Evolutionary conservation across 2,113 vertebrate genomes (phyloP), one percentile per base, ranked within the genome.

Genomic region (Typhlomys cinereus): DNA sequence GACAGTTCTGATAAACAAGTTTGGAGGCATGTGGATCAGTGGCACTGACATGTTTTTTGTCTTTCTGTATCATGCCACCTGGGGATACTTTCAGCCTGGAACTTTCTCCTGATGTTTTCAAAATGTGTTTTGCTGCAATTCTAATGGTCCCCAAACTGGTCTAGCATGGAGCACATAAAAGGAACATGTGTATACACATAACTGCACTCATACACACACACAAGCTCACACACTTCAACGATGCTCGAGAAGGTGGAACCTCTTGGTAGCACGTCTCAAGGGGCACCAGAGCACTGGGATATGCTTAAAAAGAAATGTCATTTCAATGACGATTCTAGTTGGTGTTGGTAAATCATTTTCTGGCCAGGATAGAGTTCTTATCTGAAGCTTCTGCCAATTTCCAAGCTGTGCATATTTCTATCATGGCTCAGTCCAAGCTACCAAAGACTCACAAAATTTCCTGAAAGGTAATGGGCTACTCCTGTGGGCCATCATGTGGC

Each of bases 21-120:
- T n/a, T 85, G 7, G 27, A 54, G 27, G 36, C 5, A 44, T 13
- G n/a, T n/a, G n/a, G 11, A 39, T 9, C 3, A 46, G 1, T 66
- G 7, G 27, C 75, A 62, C 2, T 1, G 46, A 0, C 15, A 31
- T 70, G 31, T 71, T 73, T 25, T 70, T 87, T 88, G 79, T 29
- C 25, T 92, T 57, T 83, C 5, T n/a, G 71, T 39, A 48, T 48
- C 41, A 89, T n/a, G 34, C 4, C 36, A 7, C 36, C 23, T 27
- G 2, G 74, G 12, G 2, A 67, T 46, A 76, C 5, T 52, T 79
- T 39, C 61, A 29, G 57, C 31, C 34, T 21, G 1, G n/a, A 52
- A 57, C n/a, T 81, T 88, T 94, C 17, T 88, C 41, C 84, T 50
- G 57, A 1, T 83, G 78, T 64, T 36, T 81, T 90, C 12, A 67